Evolutionary conservation across 1,140 invertebrate species (phyloP), one percentile per base, ranked within the genome.

Genomic region (Drosophila rhopaloa): DNA sequence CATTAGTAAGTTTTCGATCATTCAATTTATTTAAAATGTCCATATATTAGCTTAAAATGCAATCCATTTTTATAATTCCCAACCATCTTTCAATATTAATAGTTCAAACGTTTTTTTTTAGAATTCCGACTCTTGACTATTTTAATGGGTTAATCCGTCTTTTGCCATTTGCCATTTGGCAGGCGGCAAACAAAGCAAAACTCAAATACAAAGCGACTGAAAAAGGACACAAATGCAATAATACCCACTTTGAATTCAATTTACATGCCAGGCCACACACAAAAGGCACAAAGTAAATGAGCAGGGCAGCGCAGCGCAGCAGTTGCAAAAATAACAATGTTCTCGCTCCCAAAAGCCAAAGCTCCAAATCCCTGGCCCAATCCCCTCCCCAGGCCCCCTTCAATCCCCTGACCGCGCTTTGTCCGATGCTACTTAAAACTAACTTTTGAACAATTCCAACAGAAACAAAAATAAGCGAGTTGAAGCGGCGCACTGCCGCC

Each of bases 161-260:
- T 74, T 74, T 65, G 58, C 58, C 71, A 56, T 74, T 74, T 65
- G 59, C 60, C 59, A 32, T 63, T 55, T 73, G 43, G 16, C 46
- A 65, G 46, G 14, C 55, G 51, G 71, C 60, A 76, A 60, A 67
- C 61, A 55, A 66, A 54, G 58, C 43, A 61, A 55, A 78, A 77
- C 59, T 61, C 48, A 75, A 75, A 83, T 73, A 72, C 57, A 76
- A 70, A 78, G 70, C 60, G 65, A 68, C 68, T 60, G 48, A 54
- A 50, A 70, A 71, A 68, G 60, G 51, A 65, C 67, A 71, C 68
- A 74, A 85, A 78, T 71, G 77, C 54, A 58, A 68, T 67, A 85
- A 78, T 78, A 81, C 76, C 77, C 78, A 83, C 74, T 81, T 81
- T 78, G 81, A 77, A 85, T 85, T 85, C 81, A 85, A 85, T 85